Base-by-base conservation (phyloP, 37 sponge, comb jelly and placozoan genomes). In the Petrosia ficiformis region DNA sequence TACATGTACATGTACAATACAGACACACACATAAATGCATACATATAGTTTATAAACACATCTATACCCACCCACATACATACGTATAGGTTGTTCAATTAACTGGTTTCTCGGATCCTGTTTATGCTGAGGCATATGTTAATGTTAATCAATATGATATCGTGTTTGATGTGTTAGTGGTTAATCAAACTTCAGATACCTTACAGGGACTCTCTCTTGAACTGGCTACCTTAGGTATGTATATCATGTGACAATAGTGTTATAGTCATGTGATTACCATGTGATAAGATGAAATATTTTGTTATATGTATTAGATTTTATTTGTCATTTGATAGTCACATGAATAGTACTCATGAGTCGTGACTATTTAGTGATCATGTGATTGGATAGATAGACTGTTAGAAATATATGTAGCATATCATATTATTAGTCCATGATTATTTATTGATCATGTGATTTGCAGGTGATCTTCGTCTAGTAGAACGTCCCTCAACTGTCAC, bases 101-200 rank as follows among this genome's bases (percentile, higher is more conserved):
- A 85, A 99, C 96, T 71, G 99, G 99, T 19, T 96, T 99, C 86
- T 94, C 96, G 21, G 99, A 99, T 59, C 97, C 99, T 0, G 94
- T 99, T 32, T 99, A 99, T 78, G 96, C 96, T 33, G 99, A 99
- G 72, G 97, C 99, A 16, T 99, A 99, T 84, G 94, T 99, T 64
- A 82, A 96, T 48, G 92, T 99, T 33, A 93, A 99, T 78, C 99
- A 99, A 81, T 99, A 93, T 73, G 99, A 99, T 80, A 96, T 99
- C n/a, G 92, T 96, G 40, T 65, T 99, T 80, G 99, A 99, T 73
- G 90, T 99, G 35, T 71, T 99, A 80, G 81, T 99, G 4, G 99
- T 99, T 42, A 99, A 99, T 80, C 99, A 99, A 66, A 99, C 99
- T 5, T 43, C 90, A 36, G 99, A 99, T 66, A 96, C 97, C 35